Evolutionary conservation across 1,140 invertebrate species (phyloP), one percentile per base, ranked within the genome.

Genomic region (Agrypnia vestita): DNA sequence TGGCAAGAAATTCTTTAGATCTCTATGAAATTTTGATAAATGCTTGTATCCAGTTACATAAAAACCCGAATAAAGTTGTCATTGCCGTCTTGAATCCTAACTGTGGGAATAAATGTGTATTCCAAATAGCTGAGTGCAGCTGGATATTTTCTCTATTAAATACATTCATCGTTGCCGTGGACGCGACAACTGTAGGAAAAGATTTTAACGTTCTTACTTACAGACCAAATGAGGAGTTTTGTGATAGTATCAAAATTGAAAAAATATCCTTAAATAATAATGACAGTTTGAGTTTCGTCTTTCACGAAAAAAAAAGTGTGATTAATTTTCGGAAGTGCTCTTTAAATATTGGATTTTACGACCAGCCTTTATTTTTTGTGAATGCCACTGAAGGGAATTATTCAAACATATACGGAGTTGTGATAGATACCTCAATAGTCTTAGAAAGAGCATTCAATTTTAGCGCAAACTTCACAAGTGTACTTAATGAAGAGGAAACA

Each of bases 361-460:
- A n/a, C 49, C 25, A 3, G 51, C 71, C 11, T 59, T n/a, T n/a
- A 74, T 56, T 21, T 56, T n/a, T n/a, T n/a, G n/a, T n/a, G n/a
- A n/a, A n/a, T n/a, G n/a, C n/a, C n/a, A n/a, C n/a, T n/a, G n/a
- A n/a, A n/a, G n/a, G n/a, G n/a, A n/a, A n/a, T n/a, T n/a, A n/a
- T n/a, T n/a, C n/a, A n/a, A n/a, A n/a, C 8, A 15, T 56, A 8
- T 15, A 43, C 10, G 10, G 43, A 56, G n/a, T n/a, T n/a, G n/a
- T n/a, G n/a, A n/a, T n/a, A n/a, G n/a, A n/a, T n/a, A n/a, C n/a
- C n/a, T n/a, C n/a, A n/a, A n/a, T n/a, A n/a, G 10, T 55, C 4
- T 55, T 74, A 9, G 35, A 35, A 10, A 59, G 56, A 59, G n/a
- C 49, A 3, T 74, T 74, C 25, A 74, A 74, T 15, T 53, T 74